A percentile compares a stretch with the other conserved stretches of the same genome.
Conservation (phyloP, 1,140 invertebrate species). For the Branchinecta lynchi region DNA sequence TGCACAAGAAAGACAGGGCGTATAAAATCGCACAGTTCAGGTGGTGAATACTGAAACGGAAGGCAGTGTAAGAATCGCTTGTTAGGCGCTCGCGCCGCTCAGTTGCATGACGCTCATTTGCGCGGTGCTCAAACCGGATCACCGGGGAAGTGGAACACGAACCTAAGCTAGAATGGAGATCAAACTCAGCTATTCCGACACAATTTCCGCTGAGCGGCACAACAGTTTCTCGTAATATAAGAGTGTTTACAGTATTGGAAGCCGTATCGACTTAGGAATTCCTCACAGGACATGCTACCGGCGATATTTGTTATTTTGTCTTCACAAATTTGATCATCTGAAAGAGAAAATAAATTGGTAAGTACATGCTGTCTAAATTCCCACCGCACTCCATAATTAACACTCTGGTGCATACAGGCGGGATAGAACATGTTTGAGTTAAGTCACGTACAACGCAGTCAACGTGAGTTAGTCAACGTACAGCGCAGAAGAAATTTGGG, state of each 20-base stretch:
- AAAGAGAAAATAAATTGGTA: slow-evolving; percentile 15
- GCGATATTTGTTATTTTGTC: slow-evolving; percentile 32
- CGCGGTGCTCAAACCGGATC: not conserved
- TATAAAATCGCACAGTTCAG: too few species aligned
- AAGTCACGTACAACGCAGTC: too few species aligned
- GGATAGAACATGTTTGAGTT: not conserved
- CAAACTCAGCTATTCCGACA: slow-evolving; percentile 19
- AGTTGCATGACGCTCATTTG: not conserved
- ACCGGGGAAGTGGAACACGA: not conserved
- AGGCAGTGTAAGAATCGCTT: not conserved
- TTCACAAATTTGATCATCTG: slow-evolving; percentile 27
- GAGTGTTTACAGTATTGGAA: slow-evolving; percentile 34
- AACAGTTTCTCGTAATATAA: slow-evolving; percentile 36
- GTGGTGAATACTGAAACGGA: not conserved
- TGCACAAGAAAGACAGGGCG: not conserved
- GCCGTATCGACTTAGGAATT: slow-evolving; percentile 33
- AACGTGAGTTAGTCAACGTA: too few species aligned
- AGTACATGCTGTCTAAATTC: not conserved
- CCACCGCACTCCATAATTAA: not conserved
- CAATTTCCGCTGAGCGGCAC: slow-evolving; percentile 29
- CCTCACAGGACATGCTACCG: slow-evolving; percentile 33
- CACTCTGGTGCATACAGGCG: slow-evolving; percentile 9
- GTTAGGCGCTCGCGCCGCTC: too few species aligned
- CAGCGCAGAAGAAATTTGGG: too few species aligned
- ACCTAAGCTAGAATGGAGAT: not conserved